Evolutionary conservation across 2,888 invertebrate genomes (phyloP).

Genomic region (Willowsia nigromaculata): DNA sequence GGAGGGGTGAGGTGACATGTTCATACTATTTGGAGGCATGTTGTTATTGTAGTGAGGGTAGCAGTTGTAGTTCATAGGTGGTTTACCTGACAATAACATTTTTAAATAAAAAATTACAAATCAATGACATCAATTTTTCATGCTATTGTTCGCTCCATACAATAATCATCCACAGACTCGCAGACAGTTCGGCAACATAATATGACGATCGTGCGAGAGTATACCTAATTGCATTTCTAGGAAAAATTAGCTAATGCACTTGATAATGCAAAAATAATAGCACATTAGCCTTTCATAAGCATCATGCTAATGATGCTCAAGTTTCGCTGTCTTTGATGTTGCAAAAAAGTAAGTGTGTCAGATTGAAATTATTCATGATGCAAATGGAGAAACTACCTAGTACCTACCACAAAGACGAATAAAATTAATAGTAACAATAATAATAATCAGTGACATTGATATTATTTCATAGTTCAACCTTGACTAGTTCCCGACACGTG

Average conservation of each 20-base stretch:
- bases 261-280: neutral
- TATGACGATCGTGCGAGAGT: neutral
- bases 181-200: neutral
- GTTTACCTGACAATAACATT: constrained; percentile 75
- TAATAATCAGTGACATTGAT: neutral
- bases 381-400: neutral
- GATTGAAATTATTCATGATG: neutral
- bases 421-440: neutral
- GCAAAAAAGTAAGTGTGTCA: neutral
- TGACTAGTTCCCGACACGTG: neutral
- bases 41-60: constrained; percentile 78
- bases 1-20: constrained; percentile 76
- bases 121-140: neutral
- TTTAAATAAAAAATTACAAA: no score
- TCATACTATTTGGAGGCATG: constrained; percentile 77
- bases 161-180: no score
- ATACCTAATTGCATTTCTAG: no score
- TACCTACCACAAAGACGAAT: neutral
- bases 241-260: no score
- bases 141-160: neutral
- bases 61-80: constrained; percentile 78
- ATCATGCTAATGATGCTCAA: neutral
- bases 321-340: neutral
- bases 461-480: neutral
- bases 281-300: no score